A percentile compares a stretch with the other conserved stretches of the same genome.
These are phyloP conservation scores for Candidula unifasciata DNA, from an alignment of 2,888 invertebrate species.

Conservation along the genomic window DNA sequence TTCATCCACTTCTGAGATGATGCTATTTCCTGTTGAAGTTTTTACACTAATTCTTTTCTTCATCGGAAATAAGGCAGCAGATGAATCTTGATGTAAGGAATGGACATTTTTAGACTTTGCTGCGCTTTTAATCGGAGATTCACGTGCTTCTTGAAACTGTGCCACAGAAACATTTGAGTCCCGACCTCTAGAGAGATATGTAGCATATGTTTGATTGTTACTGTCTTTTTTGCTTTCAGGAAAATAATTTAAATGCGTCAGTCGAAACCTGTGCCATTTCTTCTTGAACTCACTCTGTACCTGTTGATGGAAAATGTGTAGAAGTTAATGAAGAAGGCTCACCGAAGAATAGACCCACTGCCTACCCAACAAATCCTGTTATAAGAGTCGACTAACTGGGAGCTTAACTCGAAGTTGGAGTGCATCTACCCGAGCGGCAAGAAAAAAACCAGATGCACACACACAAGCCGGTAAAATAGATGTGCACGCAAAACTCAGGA, in stretches of 20 bases:
- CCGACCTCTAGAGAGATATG: slow-evolving; percentile 36
- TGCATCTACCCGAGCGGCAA: too few relatives aligned
- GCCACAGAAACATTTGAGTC: slow-evolving; percentile 38
- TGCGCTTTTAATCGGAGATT: neutral
- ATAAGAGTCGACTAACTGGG: too few relatives aligned
- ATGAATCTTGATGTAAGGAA: slow-evolving; percentile 14
- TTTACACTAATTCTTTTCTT: neutral
- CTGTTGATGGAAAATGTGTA: neutral
- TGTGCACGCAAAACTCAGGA: too few relatives aligned
- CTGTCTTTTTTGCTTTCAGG: slow-evolving; percentile 34
- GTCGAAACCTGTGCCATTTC: slow-evolving; percentile 48
- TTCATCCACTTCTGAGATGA: slow-evolving; percentile 39
- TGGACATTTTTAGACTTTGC: neutral
- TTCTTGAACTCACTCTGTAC: slow-evolving; percentile 51
- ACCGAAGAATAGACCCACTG: too few relatives aligned
- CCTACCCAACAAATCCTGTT: too few relatives aligned
- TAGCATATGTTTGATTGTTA: slow-evolving; percentile 43
- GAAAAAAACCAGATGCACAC: too few relatives aligned
- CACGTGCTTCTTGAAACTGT: slow-evolving; percentile 33
- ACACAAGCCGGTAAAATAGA: too few relatives aligned
- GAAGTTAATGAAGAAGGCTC: neutral
- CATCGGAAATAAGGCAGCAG: slow-evolving; percentile 21
- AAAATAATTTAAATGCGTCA: slow-evolving; percentile 31
- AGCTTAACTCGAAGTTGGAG: too few relatives aligned
- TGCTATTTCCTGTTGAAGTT: neutral